Conservation (phyloP, 2,888 invertebrate genomes). For the Drosophila bunnanda region DNA sequence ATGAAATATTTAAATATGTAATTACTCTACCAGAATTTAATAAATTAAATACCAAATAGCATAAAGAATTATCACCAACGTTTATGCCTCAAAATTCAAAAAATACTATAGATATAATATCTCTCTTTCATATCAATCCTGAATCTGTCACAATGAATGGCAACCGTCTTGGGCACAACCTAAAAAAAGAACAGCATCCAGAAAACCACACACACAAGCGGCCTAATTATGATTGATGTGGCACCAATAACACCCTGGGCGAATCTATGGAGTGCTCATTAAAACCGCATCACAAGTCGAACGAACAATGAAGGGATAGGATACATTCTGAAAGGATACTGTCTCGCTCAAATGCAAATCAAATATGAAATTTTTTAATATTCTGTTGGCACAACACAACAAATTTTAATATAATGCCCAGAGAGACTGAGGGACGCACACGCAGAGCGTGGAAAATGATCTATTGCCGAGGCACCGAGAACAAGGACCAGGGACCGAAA, state of each 20-base stretch:
- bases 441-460: slow-evolving; percentile 77
- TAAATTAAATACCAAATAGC: not conserved
- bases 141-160: slow-evolving; percentile 41
- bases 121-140: slow-evolving; percentile 9
- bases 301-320: slow-evolving; percentile 48
- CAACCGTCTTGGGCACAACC: slow-evolving; percentile 35
- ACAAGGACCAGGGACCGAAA: slow-evolving; percentile 47
- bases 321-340: slow-evolving; percentile 27
- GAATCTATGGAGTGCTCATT: slow-evolving; percentile 64
- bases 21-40: no score
- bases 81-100: not conserved
- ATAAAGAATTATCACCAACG: not conserved
- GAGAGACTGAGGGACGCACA: slow-evolving; percentile 29
- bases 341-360: slow-evolving; percentile 63
- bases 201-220: slow-evolving; percentile 58
- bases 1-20: not conserved
- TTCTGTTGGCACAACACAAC: slow-evolving; percentile 82
- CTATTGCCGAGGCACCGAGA: slow-evolving; percentile 60
- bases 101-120: no score
- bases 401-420: slow-evolving; percentile 74
- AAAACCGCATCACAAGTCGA: slow-evolving; percentile 76
- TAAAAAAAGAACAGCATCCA: slow-evolving; percentile 27
- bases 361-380: slow-evolving; percentile 82
- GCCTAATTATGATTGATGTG: slow-evolving; percentile 80
- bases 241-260: slow-evolving; percentile 24